Conservation (phyloP, 2,113 vertebrate genomes). For the Saccopteryx leptura region DNA sequence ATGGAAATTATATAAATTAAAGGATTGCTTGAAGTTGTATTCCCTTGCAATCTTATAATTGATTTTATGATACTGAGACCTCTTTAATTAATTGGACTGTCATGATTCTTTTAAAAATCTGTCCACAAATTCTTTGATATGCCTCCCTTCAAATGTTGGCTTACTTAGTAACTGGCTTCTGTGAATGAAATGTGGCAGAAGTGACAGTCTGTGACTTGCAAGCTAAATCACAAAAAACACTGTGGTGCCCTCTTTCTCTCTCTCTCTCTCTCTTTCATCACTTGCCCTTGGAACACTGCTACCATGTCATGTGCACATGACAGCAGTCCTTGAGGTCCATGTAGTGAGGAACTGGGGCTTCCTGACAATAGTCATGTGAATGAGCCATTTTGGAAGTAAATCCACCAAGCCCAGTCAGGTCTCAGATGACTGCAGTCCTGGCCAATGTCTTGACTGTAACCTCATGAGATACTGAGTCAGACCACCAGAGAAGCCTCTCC, state of each 20-base stretch:
- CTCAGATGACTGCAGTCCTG: too few relatives aligned
- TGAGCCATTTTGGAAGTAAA: background rate
- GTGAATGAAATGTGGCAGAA: background rate
- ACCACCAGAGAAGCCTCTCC: background rate
- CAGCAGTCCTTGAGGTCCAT: background rate
- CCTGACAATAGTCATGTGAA: background rate
- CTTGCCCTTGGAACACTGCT: background rate
- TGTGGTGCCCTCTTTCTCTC: background rate
- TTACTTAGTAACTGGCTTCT: background rate
- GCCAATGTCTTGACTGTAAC: background rate
- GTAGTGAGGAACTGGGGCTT: background rate
- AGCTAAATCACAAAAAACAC: background rate
- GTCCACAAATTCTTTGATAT: background rate
- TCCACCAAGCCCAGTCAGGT: background rate
- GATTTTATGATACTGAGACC: background rate
- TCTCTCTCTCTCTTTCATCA: background rate
- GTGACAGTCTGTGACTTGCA: background rate
- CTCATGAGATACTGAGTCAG: background rate
- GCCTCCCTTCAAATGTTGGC: background rate
- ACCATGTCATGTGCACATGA: background rate
- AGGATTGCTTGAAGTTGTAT: background rate
- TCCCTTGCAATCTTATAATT: background rate
- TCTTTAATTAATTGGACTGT: background rate
- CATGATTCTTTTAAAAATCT: background rate
- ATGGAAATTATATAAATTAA: slow-evolving; percentile 11